Evolutionary conservation across 2,113 vertebrate species (phyloP).

Genomic region (Canis aureus): DNA sequence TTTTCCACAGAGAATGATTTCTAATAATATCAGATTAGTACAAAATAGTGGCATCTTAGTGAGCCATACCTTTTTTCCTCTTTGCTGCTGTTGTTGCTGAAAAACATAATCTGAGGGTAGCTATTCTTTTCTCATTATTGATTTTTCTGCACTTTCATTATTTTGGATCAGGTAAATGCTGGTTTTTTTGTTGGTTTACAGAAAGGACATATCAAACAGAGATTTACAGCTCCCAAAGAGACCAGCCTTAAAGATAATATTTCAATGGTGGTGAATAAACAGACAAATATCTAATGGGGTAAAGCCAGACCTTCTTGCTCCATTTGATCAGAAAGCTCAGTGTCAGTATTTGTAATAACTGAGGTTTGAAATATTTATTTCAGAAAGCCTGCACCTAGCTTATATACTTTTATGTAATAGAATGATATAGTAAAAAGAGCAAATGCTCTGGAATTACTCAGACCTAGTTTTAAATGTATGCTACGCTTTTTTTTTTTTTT

Average conservation of each 20-base stretch:
- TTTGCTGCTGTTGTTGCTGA: constrained; percentile 48
- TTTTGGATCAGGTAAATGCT: constrained; percentile 70
- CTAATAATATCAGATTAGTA: constrained; percentile 9
- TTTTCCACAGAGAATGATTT: constrained; percentile 53
- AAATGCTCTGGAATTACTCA: constrained; percentile 19
- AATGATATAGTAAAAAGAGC: neutral
- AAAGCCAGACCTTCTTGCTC: constrained; percentile 16
- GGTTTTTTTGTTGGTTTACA: constrained; percentile 67
- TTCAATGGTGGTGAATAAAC: constrained; percentile 57
- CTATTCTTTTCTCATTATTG: constrained; percentile 58
- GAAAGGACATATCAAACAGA: constrained; percentile 69
- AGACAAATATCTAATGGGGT: constrained; percentile 46
- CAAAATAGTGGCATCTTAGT: neutral
- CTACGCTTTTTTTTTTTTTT: neutral
- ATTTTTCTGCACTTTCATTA: constrained; percentile 77
- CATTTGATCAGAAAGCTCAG: constrained; percentile 36
- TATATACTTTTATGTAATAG: neutral
- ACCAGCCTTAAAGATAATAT: constrained; percentile 50
- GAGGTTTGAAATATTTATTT: constrained; percentile 14
- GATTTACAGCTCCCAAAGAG: constrained; percentile 55
- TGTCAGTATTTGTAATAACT: constrained; percentile 34
- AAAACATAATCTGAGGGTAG: constrained; percentile 65
- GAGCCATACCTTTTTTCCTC: neutral
- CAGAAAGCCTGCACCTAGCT: neutral
- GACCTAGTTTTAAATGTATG: neutral